A percentile compares a stretch with the other conserved stretches of the same genome.
Conservation (phyloP, 2,888 invertebrate species). For the Lamellibrachia satsuma region DNA sequence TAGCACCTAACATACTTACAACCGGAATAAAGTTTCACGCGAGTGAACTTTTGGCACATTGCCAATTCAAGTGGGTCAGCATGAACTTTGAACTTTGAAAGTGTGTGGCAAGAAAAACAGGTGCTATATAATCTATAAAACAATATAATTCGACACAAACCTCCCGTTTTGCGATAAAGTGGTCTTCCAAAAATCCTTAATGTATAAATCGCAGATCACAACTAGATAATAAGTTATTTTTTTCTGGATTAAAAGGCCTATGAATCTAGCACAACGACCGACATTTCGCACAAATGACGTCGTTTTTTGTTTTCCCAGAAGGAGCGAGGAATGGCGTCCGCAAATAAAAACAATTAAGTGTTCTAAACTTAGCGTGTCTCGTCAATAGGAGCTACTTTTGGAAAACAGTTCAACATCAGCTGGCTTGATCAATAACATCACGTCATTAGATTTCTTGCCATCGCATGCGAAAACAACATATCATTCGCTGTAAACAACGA, state of each 20-base stretch:
- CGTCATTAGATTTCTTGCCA: background rate
- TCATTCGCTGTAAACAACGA: background rate
- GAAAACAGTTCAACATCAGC: background rate
- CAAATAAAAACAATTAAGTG: background rate
- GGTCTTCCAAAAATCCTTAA: background rate
- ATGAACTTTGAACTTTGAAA: background rate
- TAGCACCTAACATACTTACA: background rate
- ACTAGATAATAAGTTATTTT: background rate
- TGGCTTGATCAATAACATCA: background rate
- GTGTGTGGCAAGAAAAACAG: background rate
- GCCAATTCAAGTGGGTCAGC: background rate
- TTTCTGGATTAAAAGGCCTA: background rate
- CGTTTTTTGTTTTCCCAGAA: background rate
- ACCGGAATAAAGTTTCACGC: background rate
- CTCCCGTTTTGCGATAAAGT: background rate
- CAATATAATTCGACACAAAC: background rate
- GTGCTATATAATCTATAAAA: background rate
- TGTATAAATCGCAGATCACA: background rate
- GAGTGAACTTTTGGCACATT: background rate
- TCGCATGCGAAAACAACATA: background rate
- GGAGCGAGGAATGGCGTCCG: background rate
- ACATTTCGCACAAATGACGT: background rate
- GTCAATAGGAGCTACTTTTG: background rate
- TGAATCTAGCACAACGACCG: background rate
- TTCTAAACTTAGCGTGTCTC: background rate